These are phyloP conservation scores for Catharus minimus DNA, from an alignment of 2,113 vertebrate species.

Conservation along the genomic window DNA sequence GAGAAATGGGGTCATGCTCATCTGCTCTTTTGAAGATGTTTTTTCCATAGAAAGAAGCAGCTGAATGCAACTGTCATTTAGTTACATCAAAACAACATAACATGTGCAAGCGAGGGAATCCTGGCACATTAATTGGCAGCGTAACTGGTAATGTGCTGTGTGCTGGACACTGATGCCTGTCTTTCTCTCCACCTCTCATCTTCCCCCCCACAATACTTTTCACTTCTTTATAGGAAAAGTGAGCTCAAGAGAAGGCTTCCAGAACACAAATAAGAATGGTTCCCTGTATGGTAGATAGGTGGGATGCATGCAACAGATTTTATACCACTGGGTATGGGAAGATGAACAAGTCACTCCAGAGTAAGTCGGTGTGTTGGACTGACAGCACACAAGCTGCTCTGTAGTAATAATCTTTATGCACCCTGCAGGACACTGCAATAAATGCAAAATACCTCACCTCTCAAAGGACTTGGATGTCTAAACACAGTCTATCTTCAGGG, in stretches of 20 bases:
- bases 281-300: not conserved
- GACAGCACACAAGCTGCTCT: constrained; percentile 32
- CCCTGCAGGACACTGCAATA: constrained; percentile 51
- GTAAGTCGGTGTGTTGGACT: not conserved
- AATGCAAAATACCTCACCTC: constrained; percentile 50
- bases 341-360: constrained; percentile 10
- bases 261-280: constrained; percentile 6
- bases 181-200: not conserved
- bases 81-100: constrained; percentile 60
- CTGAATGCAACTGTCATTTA: constrained; percentile 51
- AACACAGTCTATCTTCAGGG: not conserved
- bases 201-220: not conserved
- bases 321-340: constrained; percentile 17
- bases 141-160: constrained; percentile 34
- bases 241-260: not conserved
- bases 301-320: constrained; percentile 5
- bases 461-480: constrained; percentile 31
- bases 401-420: constrained; percentile 2
- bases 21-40: constrained; percentile 59
- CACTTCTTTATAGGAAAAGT: constrained; percentile 10
- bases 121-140: constrained; percentile 55
- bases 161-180: constrained; percentile 9
- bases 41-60: constrained; percentile 64
- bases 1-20: constrained; percentile 38
- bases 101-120: constrained; percentile 40